These are phyloP conservation scores for Bellardia pandia DNA, from an alignment of 2,888 invertebrate genomes.

Conservation along the genomic window DNA sequence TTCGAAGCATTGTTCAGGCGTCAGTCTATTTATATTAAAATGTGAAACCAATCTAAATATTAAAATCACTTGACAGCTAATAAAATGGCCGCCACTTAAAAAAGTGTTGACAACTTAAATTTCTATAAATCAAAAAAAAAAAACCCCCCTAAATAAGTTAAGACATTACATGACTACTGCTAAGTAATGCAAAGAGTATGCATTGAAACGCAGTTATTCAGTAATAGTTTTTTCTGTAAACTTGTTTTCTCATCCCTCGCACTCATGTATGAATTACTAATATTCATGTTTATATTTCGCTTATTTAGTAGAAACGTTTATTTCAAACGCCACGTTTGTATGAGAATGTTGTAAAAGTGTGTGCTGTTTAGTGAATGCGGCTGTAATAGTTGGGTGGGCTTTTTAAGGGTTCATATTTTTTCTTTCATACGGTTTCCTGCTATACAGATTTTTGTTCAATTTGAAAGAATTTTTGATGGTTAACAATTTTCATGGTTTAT, in stretches of 20 bases:
- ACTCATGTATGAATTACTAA: background rate
- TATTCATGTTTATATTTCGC: conserved; percentile 52
- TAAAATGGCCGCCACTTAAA: too few relatives aligned
- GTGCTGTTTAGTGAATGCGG: background rate
- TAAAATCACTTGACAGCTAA: too few relatives aligned
- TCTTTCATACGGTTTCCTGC: background rate
- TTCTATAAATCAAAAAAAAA: too few relatives aligned
- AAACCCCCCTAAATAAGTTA: too few relatives aligned
- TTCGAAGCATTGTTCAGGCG: too few relatives aligned
- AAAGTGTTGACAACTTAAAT: too few relatives aligned
- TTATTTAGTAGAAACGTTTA: conserved; percentile 49
- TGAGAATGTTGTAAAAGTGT: background rate
- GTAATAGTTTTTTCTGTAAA: too few relatives aligned
- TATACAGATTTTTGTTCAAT: conserved; percentile 31
- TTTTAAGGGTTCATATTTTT: background rate
- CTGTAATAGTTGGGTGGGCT: conserved; percentile 1
- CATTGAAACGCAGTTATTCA: too few relatives aligned
- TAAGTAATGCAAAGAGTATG: too few relatives aligned
- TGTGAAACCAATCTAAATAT: too few relatives aligned
- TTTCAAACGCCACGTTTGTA: conserved; percentile 36
- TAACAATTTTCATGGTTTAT: conserved; percentile 68
- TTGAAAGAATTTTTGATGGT: conserved; percentile 59
- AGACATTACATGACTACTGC: too few relatives aligned
- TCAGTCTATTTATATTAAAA: too few relatives aligned
- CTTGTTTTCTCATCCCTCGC: background rate